phyloP scores from a whole-genome alignment of 2,113 vertebrate species.

The Entelurus aequoreus region DNA sequence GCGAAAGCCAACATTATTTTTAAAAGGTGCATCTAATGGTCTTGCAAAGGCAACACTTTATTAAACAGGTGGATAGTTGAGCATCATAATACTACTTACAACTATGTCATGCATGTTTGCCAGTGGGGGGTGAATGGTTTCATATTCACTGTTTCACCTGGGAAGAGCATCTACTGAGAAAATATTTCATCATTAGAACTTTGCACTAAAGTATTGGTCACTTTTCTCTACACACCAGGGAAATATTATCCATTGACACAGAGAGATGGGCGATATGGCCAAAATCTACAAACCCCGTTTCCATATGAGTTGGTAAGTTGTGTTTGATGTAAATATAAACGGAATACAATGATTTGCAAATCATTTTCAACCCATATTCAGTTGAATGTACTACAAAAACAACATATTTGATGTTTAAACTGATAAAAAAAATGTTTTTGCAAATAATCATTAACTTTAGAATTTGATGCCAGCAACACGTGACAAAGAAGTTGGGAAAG shows the following conservation, averaged over 20 bases:
- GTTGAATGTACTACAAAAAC: too few species aligned
- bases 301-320: too few species aligned
- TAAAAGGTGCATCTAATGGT: constrained; percentile 58
- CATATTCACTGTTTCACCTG: constrained; percentile 6
- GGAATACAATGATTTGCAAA: too few species aligned
- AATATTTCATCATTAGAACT: neutral
- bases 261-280: too few species aligned
- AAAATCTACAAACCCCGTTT: too few species aligned
- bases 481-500: too few species aligned
- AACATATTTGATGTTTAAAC: too few species aligned
- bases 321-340: too few species aligned
- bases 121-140: constrained; percentile 20
- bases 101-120: constrained; percentile 31
- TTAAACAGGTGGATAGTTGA: constrained; percentile 56
- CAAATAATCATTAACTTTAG: too few species aligned
- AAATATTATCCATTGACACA: constrained; percentile 13
- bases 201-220: constrained; percentile 9
- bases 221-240: constrained; percentile 9
- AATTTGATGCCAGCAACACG: too few species aligned
- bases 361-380: too few species aligned
- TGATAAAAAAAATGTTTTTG: too few species aligned
- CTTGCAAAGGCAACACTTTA: constrained; percentile 53
- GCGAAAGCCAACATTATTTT: constrained; percentile 68
- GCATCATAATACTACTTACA: constrained; percentile 36
- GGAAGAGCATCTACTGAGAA: neutral